Percentiles rank a stretch among this genome's conserved stretches.
phyloP scores from a whole-genome alignment of 2,113 vertebrate genomes.

The Heterotis niloticus region DNA sequence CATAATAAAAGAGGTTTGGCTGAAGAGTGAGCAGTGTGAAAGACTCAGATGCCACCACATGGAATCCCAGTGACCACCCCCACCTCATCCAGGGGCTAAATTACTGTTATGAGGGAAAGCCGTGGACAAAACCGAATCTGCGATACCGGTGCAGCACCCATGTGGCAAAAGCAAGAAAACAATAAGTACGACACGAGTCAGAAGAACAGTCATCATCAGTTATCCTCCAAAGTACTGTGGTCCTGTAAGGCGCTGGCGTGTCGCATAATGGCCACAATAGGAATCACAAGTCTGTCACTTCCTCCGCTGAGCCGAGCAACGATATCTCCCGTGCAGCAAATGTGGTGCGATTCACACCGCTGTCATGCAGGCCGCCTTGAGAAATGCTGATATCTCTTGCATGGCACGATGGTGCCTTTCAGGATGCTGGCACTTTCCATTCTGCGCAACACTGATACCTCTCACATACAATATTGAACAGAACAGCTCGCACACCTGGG shows the following conservation, averaged over 20 bases:
- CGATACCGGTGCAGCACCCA: background rate
- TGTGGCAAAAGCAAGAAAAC: background rate
- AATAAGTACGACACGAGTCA: background rate
- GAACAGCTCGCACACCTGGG: too few relatives aligned
- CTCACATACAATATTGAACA: background rate
- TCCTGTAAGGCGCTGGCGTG: background rate
- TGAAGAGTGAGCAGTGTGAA: too few relatives aligned
- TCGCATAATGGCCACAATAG: background rate
- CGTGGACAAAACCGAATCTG: too few relatives aligned
- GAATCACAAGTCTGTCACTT: background rate
- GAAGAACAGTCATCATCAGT: background rate
- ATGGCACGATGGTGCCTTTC: background rate
- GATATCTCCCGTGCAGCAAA: background rate
- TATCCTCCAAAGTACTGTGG: background rate
- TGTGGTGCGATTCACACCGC: background rate
- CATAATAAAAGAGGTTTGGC: too few relatives aligned
- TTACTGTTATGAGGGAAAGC: too few relatives aligned
- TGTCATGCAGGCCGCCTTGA: background rate
- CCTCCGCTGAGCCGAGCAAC: background rate
- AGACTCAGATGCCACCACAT: too few relatives aligned
- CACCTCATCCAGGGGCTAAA: too few relatives aligned
- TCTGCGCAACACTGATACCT: background rate
- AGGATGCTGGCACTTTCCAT: background rate
- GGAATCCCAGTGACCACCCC: too few relatives aligned
- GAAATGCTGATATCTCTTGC: background rate